Evolutionary conservation across 2,888 invertebrate species (phyloP).

Genomic region (Xanthorhoe designata): DNA sequence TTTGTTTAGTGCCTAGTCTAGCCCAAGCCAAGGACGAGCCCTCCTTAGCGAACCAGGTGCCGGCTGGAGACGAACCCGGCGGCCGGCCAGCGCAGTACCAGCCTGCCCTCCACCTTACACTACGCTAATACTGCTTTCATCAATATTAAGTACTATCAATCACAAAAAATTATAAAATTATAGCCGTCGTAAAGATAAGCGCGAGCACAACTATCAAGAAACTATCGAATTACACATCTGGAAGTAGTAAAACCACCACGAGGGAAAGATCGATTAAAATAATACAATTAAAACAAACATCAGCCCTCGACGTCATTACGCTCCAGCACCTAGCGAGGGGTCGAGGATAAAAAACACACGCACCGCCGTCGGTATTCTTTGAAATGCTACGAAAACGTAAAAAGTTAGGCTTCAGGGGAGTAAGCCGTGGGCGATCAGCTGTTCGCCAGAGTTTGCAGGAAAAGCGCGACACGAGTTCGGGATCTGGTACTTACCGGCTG

Average conservation of each 20-base stretch:
- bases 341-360: slow-evolving; percentile 58
- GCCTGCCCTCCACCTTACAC: slow-evolving; percentile 4
- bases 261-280: slow-evolving; percentile 49
- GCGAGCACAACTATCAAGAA: slow-evolving; percentile 24
- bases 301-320: slow-evolving; percentile 52
- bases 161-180: slow-evolving; percentile 24
- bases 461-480: slow-evolving; percentile 21
- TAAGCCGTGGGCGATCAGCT: slow-evolving; percentile 66
- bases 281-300: slow-evolving; percentile 60
- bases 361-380: slow-evolving; percentile 53
- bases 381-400: slow-evolving; percentile 61
- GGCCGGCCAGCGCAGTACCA: slow-evolving; percentile 19
- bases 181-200: slow-evolving; percentile 24
- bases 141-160: slow-evolving; percentile 45
- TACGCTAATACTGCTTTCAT: slow-evolving; percentile 32
- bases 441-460: slow-evolving; percentile 48
- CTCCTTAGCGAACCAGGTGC: slow-evolving; percentile 23
- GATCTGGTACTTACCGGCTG: slow-evolving; percentile 79
- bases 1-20: slow-evolving; percentile 54
- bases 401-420: slow-evolving; percentile 57
- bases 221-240: slow-evolving; percentile 21
- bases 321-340: slow-evolving; percentile 52
- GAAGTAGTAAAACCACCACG: slow-evolving; percentile 26
- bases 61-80: slow-evolving; percentile 29
- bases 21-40: slow-evolving; percentile 27